Evolutionary conservation across 1,140 invertebrate genomes (phyloP).

Genomic region (Mizuhopecten yessoensis): DNA sequence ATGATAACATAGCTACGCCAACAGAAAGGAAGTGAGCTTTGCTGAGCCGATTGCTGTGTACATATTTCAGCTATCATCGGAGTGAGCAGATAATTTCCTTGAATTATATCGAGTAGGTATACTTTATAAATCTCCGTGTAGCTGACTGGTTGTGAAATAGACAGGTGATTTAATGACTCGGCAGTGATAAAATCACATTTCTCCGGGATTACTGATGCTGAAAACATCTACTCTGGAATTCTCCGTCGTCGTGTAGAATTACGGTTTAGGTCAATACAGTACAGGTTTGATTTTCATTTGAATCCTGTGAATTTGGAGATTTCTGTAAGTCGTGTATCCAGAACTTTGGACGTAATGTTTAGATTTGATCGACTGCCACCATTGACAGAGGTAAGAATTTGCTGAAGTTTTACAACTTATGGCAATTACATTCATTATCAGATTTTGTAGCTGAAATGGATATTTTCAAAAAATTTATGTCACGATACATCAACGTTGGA

Average conservation of each 20-base stretch:
- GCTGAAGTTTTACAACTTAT: not conserved
- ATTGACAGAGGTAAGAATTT: not conserved
- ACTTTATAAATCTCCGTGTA: not conserved
- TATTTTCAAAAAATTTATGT: too few species aligned
- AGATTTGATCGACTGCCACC: not conserved
- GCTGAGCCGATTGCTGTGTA: not conserved
- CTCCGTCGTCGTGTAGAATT: not conserved
- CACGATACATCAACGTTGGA: too few species aligned
- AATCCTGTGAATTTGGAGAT: too few species aligned
- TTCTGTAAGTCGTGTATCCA: not conserved
- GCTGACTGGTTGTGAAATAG: slow-evolving; percentile 3
- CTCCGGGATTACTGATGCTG: not conserved
- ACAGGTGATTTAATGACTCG: not conserved
- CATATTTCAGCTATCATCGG: not conserved
- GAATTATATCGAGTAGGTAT: not conserved
- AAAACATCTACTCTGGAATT: not conserved
- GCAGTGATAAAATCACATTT: not conserved
- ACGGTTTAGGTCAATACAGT: too few species aligned
- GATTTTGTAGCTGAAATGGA: too few species aligned
- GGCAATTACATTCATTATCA: too few species aligned
- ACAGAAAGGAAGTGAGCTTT: not conserved
- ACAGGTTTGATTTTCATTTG: too few species aligned
- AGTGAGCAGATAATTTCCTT: not conserved
- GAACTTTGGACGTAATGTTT: not conserved
- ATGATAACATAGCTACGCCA: not conserved